These are phyloP conservation scores for Campylomormyrus numenius DNA, from an alignment of 2,113 vertebrate genomes.

Conservation along the genomic window DNA sequence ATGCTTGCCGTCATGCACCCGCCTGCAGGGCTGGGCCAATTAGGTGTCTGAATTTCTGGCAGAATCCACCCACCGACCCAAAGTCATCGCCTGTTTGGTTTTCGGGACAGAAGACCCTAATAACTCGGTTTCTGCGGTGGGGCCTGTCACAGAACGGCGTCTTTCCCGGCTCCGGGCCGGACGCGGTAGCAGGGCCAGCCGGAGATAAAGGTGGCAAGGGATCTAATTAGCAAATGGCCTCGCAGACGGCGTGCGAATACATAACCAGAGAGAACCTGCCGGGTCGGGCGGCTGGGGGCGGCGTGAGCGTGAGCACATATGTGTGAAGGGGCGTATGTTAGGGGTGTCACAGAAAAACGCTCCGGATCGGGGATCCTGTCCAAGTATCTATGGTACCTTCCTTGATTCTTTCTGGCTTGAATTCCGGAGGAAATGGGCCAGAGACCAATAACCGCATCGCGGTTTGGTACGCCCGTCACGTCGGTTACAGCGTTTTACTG, in stretches of 20 bases:
- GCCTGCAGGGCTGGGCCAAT: not conserved
- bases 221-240: conserved; percentile 68
- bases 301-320: not conserved
- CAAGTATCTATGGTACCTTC: not conserved
- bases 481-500: not conserved
- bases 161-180: not conserved
- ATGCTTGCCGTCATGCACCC: not conserved
- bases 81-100: not conserved
- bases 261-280: conserved; percentile 41
- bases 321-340: conserved; percentile 5
- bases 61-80: not conserved
- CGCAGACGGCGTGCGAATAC: conserved; percentile 61
- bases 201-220: conserved; percentile 28
- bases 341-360: not conserved
- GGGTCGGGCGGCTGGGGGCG: conserved; percentile 17
- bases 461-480: not conserved
- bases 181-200: not conserved
- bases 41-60: not conserved
- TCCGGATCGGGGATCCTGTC: conserved; percentile 11
- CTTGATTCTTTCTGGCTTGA: not conserved
- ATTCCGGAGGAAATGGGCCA: not conserved
- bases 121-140: not conserved
- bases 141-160: not conserved
- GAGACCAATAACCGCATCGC: not conserved
- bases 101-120: not conserved